phyloP scores from a whole-genome alignment of 2,888 invertebrate genomes.

The Pogonocherus hispidulus region DNA sequence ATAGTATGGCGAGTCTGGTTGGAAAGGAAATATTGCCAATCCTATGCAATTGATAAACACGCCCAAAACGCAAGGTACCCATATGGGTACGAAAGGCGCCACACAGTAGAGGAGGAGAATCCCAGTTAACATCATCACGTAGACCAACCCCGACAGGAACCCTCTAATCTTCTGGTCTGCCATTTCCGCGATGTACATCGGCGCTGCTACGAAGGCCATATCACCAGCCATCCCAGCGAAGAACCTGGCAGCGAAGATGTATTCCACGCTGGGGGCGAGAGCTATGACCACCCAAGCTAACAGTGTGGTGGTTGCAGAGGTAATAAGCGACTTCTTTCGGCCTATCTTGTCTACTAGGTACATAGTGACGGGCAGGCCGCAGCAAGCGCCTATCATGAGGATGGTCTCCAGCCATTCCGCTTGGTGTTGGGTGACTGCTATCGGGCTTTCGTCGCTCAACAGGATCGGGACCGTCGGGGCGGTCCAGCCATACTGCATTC shows the following conservation, averaged over 20 bases:
- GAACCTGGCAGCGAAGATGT: conserved; percentile 63
- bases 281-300: conserved; percentile 64
- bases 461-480: conserved; percentile 65
- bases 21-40: conserved; percentile 62
- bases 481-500: conserved; percentile 68
- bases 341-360: conserved; percentile 62
- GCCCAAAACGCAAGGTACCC: conserved; percentile 57
- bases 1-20: conserved; percentile 67
- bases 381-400: conserved; percentile 55
- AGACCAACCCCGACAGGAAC: conserved; percentile 64
- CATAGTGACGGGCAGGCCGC: conserved; percentile 63
- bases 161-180: conserved; percentile 66
- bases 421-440: conserved; percentile 56
- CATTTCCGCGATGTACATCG: conserved; percentile 67
- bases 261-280: conserved; percentile 58
- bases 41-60: conserved; percentile 56
- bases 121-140: conserved; percentile 60
- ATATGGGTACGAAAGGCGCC: conserved; percentile 59
- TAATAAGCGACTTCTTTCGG: conserved; percentile 62
- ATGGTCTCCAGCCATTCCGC: conserved; percentile 59
- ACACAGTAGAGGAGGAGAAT: conserved; percentile 64
- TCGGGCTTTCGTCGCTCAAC: conserved; percentile 55
- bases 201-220: conserved; percentile 65
- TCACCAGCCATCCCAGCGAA: conserved; percentile 65
- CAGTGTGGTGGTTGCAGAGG: conserved; percentile 61